Percentiles rank a stretch among this genome's conserved stretches.
phyloP scores from a whole-genome alignment of 2,113 vertebrate genomes.

The Cairina moschata region DNA sequence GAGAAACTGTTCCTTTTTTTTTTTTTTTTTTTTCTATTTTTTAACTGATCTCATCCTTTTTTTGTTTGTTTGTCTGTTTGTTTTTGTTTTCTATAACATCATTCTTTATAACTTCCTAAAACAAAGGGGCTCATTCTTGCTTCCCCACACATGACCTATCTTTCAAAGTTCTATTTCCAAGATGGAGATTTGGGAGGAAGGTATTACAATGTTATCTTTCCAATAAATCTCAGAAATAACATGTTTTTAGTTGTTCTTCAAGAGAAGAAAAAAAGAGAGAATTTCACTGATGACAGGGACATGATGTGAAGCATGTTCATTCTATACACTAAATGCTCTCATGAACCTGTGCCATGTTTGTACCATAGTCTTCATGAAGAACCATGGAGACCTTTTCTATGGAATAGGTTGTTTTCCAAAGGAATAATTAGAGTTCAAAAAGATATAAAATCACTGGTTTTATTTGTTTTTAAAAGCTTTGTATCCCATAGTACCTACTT shows the following conservation, averaged over 20 bases:
- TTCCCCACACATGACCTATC: accelerated
- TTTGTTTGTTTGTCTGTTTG: no score
- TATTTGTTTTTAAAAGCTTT: neutral
- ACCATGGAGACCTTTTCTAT: neutral
- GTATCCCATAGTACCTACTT: no score
- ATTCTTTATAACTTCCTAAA: neutral
- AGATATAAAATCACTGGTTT: neutral
- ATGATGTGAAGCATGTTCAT: accelerated
- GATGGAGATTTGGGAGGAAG: neutral
- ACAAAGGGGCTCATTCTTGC: neutral
- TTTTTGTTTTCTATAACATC: neutral
- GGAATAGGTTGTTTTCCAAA: neutral
- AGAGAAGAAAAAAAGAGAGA: neutral
- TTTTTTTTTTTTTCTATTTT: neutral
- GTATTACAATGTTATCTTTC: neutral
- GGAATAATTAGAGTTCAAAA: neutral
- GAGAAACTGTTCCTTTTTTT: neutral
- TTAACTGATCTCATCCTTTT: neutral
- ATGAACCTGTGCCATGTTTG: neutral
- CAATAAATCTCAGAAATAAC: neutral
- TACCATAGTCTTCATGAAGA: neutral
- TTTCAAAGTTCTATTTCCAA: neutral
- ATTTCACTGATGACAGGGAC: neutral
- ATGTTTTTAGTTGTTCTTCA: neutral
- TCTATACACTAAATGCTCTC: neutral